A percentile compares a stretch with the other conserved stretches of the same genome.
Conservation (phyloP, 2,888 invertebrate species). For the Microplitis deprimator region DNA sequence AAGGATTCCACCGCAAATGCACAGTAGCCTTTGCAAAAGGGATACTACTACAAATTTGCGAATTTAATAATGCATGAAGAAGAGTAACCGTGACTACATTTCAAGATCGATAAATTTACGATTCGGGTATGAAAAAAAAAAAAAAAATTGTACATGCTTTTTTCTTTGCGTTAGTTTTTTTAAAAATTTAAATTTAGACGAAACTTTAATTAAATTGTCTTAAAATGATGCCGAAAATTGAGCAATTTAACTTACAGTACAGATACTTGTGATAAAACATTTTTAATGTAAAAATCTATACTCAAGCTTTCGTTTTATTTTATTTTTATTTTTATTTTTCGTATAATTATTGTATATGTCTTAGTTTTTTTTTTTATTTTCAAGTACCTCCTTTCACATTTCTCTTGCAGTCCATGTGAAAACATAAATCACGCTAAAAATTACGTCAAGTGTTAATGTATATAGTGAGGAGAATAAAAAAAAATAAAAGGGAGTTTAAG, state of each 20-base stretch:
- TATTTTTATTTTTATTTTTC: neutral
- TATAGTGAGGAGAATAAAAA: constrained; percentile 30
- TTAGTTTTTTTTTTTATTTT: neutral
- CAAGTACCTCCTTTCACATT: neutral
- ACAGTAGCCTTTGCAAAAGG: constrained; percentile 31
- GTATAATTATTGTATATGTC: neutral
- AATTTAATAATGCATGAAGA: constrained; percentile 53
- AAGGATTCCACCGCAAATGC: constrained; percentile 28
- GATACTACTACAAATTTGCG: constrained; percentile 47
- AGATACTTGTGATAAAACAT: too few species aligned
- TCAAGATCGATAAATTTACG: constrained; percentile 27
- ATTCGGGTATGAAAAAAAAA: constrained; percentile 16
- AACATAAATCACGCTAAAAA: constrained; percentile 52
- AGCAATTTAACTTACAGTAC: too few species aligned
- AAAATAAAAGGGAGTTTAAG: constrained; percentile 17
- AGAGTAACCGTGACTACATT: constrained; percentile 33
- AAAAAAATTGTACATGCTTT: neutral
- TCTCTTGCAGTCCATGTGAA: constrained; percentile 47
- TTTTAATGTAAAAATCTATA: neutral
- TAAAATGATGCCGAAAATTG: too few species aligned
- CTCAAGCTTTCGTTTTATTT: neutral
- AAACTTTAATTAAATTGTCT: too few species aligned
- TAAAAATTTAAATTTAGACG: too few species aligned
- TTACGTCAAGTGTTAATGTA: constrained; percentile 16
- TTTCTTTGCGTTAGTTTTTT: neutral